Percentiles rank a stretch among this genome's conserved stretches.
phyloP scores from a whole-genome alignment of 2,888 invertebrate genomes.

The Mesoligia furuncula region DNA sequence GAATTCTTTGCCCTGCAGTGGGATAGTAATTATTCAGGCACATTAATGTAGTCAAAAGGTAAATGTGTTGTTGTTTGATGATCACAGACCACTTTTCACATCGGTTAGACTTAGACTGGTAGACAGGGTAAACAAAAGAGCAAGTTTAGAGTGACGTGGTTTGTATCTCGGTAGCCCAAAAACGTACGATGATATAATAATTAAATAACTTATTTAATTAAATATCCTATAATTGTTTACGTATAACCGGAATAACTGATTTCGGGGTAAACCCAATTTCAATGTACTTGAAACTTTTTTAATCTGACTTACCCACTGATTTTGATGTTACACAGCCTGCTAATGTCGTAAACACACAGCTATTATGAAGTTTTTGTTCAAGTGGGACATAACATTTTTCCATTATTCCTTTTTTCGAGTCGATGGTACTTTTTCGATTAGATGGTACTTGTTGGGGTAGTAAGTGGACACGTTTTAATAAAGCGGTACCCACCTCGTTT shows the following conservation, averaged over 20 bases:
- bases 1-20: too few species aligned
- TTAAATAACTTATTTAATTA: conserved; percentile 53
- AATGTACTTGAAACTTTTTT: conserved; percentile 43
- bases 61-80: background rate
- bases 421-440: background rate
- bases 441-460: background rate
- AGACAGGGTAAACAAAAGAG: background rate
- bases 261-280: conserved; percentile 7
- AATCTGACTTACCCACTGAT: conserved; percentile 9
- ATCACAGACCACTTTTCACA: background rate
- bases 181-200: conserved; percentile 8
- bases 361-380: background rate
- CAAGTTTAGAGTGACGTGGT: background rate
- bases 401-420: background rate
- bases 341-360: background rate
- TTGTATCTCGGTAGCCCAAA: background rate
- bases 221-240: conserved; percentile 14
- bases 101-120: background rate
- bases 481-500: background rate
- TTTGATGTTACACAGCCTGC: background rate
- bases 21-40: background rate
- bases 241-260: background rate
- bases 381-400: background rate
- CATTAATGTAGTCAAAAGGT: background rate
- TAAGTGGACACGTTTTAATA: background rate